A percentile compares a stretch with the other conserved stretches of the same genome.
Conservation (phyloP, 2,888 invertebrate genomes). For the Achlya flavicornis region DNA sequence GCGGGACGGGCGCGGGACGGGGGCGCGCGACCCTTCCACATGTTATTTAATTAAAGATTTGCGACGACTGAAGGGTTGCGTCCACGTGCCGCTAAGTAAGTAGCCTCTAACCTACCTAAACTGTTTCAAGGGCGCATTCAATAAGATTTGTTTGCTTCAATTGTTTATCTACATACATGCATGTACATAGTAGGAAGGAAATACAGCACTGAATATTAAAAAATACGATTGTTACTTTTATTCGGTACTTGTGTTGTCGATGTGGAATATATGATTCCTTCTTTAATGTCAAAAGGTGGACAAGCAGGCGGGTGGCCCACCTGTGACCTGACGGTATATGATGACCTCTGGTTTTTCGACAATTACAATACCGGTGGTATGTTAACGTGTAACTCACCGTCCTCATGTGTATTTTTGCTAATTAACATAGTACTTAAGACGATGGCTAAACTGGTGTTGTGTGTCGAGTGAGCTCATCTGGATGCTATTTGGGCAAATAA, state of each 20-base stretch:
- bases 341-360: too few species aligned
- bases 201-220: not conserved
- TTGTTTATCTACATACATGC: not conserved
- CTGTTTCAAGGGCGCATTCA: slow-evolving; percentile 3
- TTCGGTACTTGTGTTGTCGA: too few species aligned
- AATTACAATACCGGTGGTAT: too few species aligned
- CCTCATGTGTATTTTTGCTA: too few species aligned
- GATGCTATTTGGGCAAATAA: not conserved
- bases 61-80: slow-evolving; percentile 38
- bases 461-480: not conserved
- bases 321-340: too few species aligned
- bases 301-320: too few species aligned
- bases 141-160: slow-evolving; percentile 3
- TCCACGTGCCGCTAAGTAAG: slow-evolving; percentile 14
- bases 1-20: slow-evolving; percentile 7
- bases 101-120: slow-evolving; percentile 8
- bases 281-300: too few species aligned
- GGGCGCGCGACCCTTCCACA: slow-evolving; percentile 28
- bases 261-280: too few species aligned
- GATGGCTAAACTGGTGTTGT: too few species aligned
- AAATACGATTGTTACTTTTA: too few species aligned
- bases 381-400: too few species aligned
- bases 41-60: slow-evolving; percentile 53
- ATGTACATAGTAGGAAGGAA: not conserved
- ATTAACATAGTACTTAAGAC: too few species aligned